These are phyloP conservation scores for Sylvicola cinctus DNA, from an alignment of 2,888 invertebrate genomes.

Conservation along the genomic window DNA sequence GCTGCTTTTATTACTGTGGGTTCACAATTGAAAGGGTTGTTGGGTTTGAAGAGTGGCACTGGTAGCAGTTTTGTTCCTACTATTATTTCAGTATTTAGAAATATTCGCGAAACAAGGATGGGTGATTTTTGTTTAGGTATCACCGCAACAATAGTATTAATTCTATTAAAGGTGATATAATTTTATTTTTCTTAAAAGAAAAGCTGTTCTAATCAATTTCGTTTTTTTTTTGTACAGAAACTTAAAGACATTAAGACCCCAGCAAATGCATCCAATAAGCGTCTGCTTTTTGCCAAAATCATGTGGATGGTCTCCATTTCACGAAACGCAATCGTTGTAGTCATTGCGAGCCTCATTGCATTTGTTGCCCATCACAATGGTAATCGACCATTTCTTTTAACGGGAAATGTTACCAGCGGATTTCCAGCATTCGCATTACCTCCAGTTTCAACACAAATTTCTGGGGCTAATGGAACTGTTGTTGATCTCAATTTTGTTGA, in stretches of 20 bases:
- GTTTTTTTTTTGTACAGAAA: no score
- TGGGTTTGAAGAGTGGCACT: constrained; percentile 53
- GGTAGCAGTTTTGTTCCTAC: constrained; percentile 53
- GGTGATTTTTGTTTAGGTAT: constrained; percentile 54
- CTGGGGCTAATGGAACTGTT: constrained; percentile 14
- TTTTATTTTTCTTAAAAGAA: constrained; percentile 14
- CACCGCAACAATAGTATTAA: constrained; percentile 46
- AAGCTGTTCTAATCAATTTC: constrained; percentile 4
- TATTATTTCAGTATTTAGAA: constrained; percentile 41
- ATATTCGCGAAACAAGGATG: constrained; percentile 43
- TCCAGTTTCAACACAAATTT: constrained; percentile 38
- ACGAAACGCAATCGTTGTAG: constrained; percentile 65
- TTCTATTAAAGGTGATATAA: constrained; percentile 60
- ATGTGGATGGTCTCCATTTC: constrained; percentile 65
- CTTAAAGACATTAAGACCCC: constrained; percentile 41
- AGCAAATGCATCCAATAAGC: constrained; percentile 19
- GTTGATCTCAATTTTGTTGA: constrained; percentile 15
- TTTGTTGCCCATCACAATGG: constrained; percentile 32
- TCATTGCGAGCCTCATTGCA: constrained; percentile 37
- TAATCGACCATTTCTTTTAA: constrained; percentile 44
- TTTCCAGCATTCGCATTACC: constrained; percentile 47
- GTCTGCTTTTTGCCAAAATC: constrained; percentile 28
- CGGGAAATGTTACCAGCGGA: constrained; percentile 46
- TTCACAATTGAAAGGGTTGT: constrained; percentile 56
- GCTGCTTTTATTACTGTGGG: constrained; percentile 78